Evolutionary conservation across 2,113 vertebrate species (phyloP), one percentile per base, ranked within the genome.

Genomic region (Carassius auratus): DNA sequence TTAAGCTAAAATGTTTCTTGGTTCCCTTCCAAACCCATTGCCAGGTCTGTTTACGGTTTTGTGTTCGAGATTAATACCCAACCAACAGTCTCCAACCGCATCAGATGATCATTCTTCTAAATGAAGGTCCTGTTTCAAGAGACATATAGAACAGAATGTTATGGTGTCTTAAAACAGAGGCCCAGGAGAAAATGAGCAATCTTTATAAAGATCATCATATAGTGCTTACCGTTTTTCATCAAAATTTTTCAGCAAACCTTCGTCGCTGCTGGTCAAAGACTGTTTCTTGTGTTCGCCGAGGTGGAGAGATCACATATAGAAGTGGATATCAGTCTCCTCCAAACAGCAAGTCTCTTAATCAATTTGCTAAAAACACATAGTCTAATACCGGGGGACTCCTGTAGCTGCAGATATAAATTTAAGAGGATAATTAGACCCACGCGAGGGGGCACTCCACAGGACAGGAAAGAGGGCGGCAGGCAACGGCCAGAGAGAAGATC

Each of bases 371-470:
- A n/a, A n/a, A n/a, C n/a, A n/a, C n/a, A n/a, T n/a, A n/a, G n/a
- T n/a, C n/a, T n/a, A n/a, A n/a, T n/a, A n/a, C n/a, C n/a, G n/a
- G n/a, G n/a, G n/a, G n/a, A n/a, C n/a, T n/a, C n/a, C n/a, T 89
- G 66, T 91, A 89, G 94, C 91, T 94, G 93, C 90, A 94, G 94
- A 96, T 95, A 95, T 90, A 94, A 95, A 96, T 96, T 96, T 96
- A 87, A 94, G 95, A 95, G 95, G 92, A 94, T 96, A 96, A 97
- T 98, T 96, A 97, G 94, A 93, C 90, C 81, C 62, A 89, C 45
- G 74, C 76, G 68, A 86, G 90, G 91, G 92, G 89, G 88, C 83
- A 91, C 80, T 94, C 90, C 86, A 92, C 85, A 90, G 88, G 92
- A 94, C 84, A 91, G 92, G 91, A 92, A 93, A 89, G 84, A 23